Conservation (phyloP, 1,140 invertebrate genomes). For the Saxidomus purpurata region DNA sequence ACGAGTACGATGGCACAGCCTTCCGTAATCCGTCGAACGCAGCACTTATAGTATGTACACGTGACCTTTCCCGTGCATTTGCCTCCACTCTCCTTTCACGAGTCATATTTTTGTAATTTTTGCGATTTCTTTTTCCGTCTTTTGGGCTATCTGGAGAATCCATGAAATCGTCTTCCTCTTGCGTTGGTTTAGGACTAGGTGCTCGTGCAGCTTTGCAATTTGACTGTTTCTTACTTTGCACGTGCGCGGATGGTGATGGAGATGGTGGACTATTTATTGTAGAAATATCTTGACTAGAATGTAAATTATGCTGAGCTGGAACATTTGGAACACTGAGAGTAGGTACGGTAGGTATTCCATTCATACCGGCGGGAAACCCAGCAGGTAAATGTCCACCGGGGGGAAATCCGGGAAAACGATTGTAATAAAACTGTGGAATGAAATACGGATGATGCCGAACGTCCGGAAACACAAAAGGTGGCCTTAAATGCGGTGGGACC, state of each 20-base stretch:
- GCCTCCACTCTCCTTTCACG: constrained; percentile 96
- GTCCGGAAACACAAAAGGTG: constrained; percentile 67
- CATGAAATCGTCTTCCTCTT: not conserved
- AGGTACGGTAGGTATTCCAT: constrained; percentile 23
- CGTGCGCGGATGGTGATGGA: not conserved
- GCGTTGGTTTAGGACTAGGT: not conserved
- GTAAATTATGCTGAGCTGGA: constrained; percentile 10
- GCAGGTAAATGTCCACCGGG: constrained; percentile 28
- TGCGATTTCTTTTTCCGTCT: constrained; percentile 89
- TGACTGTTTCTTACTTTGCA: constrained; percentile 5
- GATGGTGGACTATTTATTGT: not conserved
- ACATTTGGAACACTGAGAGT: constrained; percentile 31
- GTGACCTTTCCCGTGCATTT: constrained; percentile 95
- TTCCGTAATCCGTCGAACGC: constrained; percentile 95
- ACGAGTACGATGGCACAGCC: constrained; percentile 95
- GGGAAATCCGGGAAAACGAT: constrained; percentile 56
- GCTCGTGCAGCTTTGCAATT: not conserved
- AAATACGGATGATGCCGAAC: constrained; percentile 82
- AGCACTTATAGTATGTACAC: constrained; percentile 97
- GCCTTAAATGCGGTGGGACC: constrained; percentile 67
- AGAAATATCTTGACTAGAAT: constrained; percentile 43
- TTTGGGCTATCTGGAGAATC: constrained; percentile 64
- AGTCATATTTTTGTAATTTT: constrained; percentile 98
- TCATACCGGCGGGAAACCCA: constrained; percentile 30
- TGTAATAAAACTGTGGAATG: constrained; percentile 71